Conservation (phyloP, 1,140 invertebrate genomes). For the Chionoecetes opilio region DNA sequence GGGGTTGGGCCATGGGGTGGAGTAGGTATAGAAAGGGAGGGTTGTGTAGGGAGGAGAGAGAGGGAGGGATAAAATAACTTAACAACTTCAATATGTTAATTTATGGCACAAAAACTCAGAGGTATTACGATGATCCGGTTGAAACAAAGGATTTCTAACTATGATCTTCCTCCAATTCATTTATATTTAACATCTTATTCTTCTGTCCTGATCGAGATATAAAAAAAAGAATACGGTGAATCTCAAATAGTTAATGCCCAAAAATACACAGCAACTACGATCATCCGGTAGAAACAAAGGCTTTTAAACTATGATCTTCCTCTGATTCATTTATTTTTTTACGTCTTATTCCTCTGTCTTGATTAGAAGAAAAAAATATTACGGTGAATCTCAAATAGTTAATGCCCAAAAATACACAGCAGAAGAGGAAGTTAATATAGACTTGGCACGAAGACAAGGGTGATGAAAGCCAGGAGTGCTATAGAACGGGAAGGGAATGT, state of each 20-base stretch:
- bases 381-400: too few species aligned
- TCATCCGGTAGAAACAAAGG: too few species aligned
- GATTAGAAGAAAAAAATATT: too few species aligned
- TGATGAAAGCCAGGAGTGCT: neutral
- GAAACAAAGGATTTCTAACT: neutral
- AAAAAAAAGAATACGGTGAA: too few species aligned
- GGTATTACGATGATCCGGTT: neutral
- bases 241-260: too few species aligned
- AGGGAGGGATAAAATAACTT: neutral
- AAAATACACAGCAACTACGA: too few species aligned
- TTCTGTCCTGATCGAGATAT: too few species aligned
- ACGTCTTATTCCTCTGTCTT: too few species aligned
- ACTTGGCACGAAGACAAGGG: neutral
- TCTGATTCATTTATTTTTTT: too few species aligned
- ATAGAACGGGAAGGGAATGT: neutral
- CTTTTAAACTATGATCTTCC: too few species aligned
- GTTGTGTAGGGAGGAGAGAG: neutral
- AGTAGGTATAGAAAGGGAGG: neutral
- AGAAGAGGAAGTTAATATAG: neutral
- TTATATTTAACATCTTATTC: too few species aligned
- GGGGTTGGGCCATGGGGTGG: neutral
- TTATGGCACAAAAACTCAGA: neutral
- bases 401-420: too few species aligned
- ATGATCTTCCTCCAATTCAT: neutral
- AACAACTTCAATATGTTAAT: neutral